Conservation (phyloP, 1,140 invertebrate genomes). For the Drosophila aff. region DNA sequence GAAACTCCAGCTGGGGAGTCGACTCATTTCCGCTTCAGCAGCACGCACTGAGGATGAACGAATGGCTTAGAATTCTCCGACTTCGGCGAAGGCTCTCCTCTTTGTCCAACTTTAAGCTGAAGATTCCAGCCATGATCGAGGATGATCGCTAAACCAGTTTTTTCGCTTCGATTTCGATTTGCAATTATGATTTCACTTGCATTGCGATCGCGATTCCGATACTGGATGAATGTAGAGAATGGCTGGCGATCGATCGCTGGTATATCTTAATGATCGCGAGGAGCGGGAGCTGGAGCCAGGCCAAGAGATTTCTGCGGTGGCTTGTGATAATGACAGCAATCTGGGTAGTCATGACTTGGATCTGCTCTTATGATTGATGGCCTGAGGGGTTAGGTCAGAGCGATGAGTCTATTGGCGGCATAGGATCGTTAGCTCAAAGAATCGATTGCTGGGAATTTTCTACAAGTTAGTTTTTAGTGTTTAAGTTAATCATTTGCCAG, state of each 20-base stretch:
- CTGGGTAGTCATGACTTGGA: constrained; percentile 15
- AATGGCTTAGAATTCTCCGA: constrained; percentile 65
- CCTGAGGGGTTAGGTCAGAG: constrained; percentile 7
- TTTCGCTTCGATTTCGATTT: constrained; percentile 61
- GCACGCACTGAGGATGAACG: constrained; percentile 75
- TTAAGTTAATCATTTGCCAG: not conserved
- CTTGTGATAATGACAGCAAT: constrained; percentile 41
- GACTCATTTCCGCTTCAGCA: constrained; percentile 73
- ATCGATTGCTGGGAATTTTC: constrained; percentile 5
- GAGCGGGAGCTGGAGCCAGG: constrained; percentile 4
- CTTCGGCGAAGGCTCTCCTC: constrained; percentile 7
- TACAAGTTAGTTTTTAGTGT: not conserved
- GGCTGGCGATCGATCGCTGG: constrained; percentile 25
- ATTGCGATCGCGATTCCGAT: constrained; percentile 43
- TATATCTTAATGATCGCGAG: constrained; percentile 38
- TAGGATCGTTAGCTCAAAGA: constrained; percentile 23
- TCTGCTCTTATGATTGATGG: constrained; percentile 54
- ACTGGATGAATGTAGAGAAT: constrained; percentile 17
- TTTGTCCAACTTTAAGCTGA: not conserved
- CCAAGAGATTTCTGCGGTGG: constrained; percentile 9
- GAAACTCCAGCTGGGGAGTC: constrained; percentile 16
- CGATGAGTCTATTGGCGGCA: constrained; percentile 2
- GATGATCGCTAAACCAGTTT: constrained; percentile 69
- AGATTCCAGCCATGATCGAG: constrained; percentile 21
- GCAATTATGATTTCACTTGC: constrained; percentile 81